These are phyloP conservation scores for Rhizomys pruinosus DNA, from an alignment of 2,113 vertebrate species.

Conservation along the genomic window DNA sequence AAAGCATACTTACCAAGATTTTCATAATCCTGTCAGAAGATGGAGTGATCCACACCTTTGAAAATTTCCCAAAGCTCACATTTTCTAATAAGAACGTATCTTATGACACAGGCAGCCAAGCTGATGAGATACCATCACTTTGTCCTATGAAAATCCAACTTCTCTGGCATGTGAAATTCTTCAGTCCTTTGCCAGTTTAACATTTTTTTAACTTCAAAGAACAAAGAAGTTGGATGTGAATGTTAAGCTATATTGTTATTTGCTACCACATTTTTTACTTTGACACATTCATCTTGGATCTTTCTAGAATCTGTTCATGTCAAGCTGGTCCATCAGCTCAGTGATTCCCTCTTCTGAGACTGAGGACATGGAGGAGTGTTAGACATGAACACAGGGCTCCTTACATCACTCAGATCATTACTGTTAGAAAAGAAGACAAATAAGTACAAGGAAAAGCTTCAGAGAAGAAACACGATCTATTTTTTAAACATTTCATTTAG, in stretches of 20 bases:
- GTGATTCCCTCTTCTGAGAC: background rate
- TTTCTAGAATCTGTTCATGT: background rate
- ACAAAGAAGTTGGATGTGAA: background rate
- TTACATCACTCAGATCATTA: background rate
- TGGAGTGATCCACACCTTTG: background rate
- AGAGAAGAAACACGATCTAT: background rate
- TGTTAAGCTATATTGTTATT: background rate
- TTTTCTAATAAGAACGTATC: slow-evolving; percentile 31
- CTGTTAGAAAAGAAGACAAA: background rate
- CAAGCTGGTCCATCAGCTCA: background rate
- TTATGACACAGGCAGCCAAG: background rate
- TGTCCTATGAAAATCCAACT: background rate
- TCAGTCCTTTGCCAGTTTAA: background rate
- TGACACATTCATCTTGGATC: background rate
- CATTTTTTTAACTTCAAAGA: slow-evolving; percentile 3
- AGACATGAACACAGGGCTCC: background rate
- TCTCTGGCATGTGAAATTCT: background rate
- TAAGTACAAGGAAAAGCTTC: background rate
- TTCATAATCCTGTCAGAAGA: slow-evolving; percentile 39
- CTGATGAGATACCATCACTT: background rate
- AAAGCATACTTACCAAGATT: background rate
- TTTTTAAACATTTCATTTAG: too few relatives aligned
- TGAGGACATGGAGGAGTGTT: background rate
- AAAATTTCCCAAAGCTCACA: slow-evolving; percentile 24
- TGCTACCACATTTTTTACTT: background rate